Evolutionary conservation across 2,797 vertebrate genomes (phyloP).

Genomic region (Mionectes olivaceus): DNA sequence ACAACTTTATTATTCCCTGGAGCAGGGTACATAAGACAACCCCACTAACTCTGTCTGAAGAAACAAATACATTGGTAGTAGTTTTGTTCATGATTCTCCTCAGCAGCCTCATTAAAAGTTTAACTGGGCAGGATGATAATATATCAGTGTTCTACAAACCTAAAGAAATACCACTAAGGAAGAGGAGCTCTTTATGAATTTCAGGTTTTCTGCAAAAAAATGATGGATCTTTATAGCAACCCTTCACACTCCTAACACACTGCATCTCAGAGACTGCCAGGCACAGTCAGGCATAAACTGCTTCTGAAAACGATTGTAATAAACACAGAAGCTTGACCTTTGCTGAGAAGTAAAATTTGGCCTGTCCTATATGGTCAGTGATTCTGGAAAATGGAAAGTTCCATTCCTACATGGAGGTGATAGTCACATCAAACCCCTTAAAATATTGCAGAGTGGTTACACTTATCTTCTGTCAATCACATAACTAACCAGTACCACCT

Average conservation of each 20-base stretch:
- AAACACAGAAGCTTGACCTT: neutral
- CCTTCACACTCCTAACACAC: neutral
- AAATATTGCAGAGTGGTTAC: neutral
- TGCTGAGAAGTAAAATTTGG: neutral
- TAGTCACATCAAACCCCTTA: neutral
- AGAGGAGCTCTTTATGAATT: neutral
- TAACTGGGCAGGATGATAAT: neutral
- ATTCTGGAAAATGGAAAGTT: neutral
- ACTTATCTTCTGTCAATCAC: neutral
- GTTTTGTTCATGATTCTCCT: neutral
- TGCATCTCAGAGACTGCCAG: neutral
- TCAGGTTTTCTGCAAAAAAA: neutral
- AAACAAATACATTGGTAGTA: neutral
- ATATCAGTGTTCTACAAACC: neutral
- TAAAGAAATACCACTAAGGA: neutral
- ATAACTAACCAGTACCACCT: neutral
- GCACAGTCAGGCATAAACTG: neutral
- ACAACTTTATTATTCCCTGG: neutral
- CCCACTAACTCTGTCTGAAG: neutral
- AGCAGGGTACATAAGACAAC: neutral
- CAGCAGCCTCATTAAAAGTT: neutral
- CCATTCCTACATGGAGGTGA: neutral
- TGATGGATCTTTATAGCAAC: neutral
- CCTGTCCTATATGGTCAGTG: neutral
- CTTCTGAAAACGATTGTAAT: neutral